These are phyloP conservation scores for Etia nguti DNA, from an alignment of 2,113 vertebrate genomes.

Conservation along the genomic window DNA sequence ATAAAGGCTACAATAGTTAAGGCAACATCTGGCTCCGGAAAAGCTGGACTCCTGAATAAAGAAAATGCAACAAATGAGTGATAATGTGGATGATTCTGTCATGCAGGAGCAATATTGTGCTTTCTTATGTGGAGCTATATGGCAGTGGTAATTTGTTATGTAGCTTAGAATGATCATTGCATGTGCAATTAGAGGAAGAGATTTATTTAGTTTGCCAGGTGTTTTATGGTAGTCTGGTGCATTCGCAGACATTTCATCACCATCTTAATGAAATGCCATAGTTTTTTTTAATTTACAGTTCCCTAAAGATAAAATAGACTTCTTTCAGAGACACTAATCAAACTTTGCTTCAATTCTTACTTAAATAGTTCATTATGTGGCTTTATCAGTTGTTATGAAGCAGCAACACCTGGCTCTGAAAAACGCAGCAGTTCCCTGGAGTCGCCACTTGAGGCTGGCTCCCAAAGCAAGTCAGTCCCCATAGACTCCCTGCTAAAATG, in stretches of 20 bases:
- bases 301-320: background rate
- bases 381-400: background rate
- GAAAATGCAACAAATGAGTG: background rate
- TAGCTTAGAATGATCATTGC: background rate
- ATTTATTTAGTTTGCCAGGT: background rate
- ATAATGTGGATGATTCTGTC: background rate
- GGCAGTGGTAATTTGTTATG: background rate
- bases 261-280: background rate
- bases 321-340: background rate
- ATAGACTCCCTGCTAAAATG: background rate
- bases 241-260: background rate
- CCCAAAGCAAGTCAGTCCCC: background rate
- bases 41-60: background rate
- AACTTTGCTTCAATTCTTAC: background rate
- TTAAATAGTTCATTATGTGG: background rate
- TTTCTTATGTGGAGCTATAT: background rate
- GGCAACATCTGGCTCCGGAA: slow-evolving; percentile 29
- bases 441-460: background rate
- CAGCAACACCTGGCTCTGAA: background rate
- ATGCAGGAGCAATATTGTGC: background rate
- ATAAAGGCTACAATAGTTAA: slow-evolving; percentile 10
- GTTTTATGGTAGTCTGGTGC: background rate
- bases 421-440: background rate
- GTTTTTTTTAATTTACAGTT: background rate
- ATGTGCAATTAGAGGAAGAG: background rate